Conservation (phyloP, 2,113 vertebrate species). For the Helogale parvula region DNA sequence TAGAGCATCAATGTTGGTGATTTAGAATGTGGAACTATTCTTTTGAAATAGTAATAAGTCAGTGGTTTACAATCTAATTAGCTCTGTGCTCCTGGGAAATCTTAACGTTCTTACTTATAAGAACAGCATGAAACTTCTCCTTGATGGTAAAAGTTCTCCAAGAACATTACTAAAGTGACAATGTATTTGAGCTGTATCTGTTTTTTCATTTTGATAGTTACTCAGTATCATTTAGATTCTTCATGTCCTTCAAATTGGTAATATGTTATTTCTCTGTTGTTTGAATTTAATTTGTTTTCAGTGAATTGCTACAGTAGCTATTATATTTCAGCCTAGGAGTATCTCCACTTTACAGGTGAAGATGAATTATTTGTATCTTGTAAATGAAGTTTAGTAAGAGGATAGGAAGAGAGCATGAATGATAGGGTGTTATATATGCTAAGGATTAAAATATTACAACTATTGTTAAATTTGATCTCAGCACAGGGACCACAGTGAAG, state of each 20-base stretch:
- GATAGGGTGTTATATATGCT: background rate
- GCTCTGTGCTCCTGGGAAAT: constrained; percentile 52
- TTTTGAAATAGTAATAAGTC: constrained; percentile 45
- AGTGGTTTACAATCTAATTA: background rate
- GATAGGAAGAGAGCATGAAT: background rate
- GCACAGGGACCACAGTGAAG: background rate
- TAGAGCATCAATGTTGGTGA: background rate
- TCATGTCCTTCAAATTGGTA: background rate
- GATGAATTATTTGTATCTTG: constrained; percentile 37
- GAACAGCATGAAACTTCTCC: background rate
- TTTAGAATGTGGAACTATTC: constrained; percentile 9
- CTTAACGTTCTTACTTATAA: constrained; percentile 43
- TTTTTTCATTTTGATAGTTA: constrained; percentile 47
- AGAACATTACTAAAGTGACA: constrained; percentile 23
- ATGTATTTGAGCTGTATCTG: background rate
- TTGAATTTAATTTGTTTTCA: constrained; percentile 52
- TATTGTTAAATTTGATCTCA: constrained; percentile 39
- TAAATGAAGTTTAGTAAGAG: background rate
- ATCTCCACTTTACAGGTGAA: constrained; percentile 38
- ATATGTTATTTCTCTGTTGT: constrained; percentile 18
- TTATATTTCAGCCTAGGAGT: constrained; percentile 26
- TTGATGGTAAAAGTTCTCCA: background rate
- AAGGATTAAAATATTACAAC: constrained; percentile 1
- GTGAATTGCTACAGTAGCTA: constrained; percentile 43
- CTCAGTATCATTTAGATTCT: constrained; percentile 46